Conservation (phyloP, 2,113 vertebrate species). For the Scomber japonicus region DNA sequence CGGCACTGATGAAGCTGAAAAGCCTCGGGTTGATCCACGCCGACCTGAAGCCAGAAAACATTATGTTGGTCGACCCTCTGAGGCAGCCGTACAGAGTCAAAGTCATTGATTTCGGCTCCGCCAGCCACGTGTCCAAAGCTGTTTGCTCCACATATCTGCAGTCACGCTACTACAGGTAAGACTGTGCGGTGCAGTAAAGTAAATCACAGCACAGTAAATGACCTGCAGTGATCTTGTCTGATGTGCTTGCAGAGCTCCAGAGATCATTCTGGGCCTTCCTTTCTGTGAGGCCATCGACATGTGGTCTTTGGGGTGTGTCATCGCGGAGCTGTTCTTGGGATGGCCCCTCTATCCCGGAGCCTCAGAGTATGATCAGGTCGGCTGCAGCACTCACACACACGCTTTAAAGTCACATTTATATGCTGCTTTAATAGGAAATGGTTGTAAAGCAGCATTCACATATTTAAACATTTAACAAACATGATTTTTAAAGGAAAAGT, state of each 20-base stretch:
- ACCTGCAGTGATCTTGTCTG: neutral
- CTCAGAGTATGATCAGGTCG: constrained; percentile 98
- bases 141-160: constrained; percentile 98
- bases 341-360: constrained; percentile 98
- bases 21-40: constrained; percentile 97
- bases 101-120: constrained; percentile 98
- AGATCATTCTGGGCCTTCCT: constrained; percentile 96
- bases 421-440: too few relatives aligned
- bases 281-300: constrained; percentile 99
- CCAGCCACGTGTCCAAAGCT: constrained; percentile 97
- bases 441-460: too few relatives aligned
- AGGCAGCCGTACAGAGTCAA: constrained; percentile 97
- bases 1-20: constrained; percentile 97
- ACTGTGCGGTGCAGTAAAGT: too few relatives aligned
- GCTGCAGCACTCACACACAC: constrained; percentile 59
- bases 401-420: neutral
- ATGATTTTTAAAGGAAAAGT: too few relatives aligned
- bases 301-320: constrained; percentile 98
- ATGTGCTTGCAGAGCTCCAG: constrained; percentile 89
- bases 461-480: too few relatives aligned
- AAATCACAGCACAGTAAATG: neutral
- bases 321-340: constrained; percentile 96
- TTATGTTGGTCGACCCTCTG: constrained; percentile 96
- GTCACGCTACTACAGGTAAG: constrained; percentile 96
- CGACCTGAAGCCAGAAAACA: constrained; percentile 98